Evolutionary conservation across 2,888 invertebrate species (phyloP).

Genomic region (Drosophila maculinotata): DNA sequence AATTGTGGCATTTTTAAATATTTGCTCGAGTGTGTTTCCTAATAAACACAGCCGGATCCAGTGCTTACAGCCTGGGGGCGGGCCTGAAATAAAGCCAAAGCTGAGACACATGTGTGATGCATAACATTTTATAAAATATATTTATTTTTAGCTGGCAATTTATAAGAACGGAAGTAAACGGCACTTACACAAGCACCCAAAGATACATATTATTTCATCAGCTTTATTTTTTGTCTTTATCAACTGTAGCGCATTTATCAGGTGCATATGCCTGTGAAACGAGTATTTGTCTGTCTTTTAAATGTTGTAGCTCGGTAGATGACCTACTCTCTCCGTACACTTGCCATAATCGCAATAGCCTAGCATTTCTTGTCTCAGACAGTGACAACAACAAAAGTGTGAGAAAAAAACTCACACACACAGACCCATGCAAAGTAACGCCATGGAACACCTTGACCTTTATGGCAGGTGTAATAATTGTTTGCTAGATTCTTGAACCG

Average conservation of each 20-base stretch:
- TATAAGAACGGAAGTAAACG: conserved; percentile 54
- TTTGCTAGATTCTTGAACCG: conserved; percentile 4
- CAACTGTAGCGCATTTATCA: conserved; percentile 27
- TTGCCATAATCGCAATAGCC: conserved; percentile 13
- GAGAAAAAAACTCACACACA: conserved; percentile 22
- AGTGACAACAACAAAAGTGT: conserved; percentile 4
- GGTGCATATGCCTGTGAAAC: conserved; percentile 10
- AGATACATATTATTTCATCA: not conserved
- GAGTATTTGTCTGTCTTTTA: conserved; percentile 10
- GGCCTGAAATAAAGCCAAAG: conserved; percentile 26
- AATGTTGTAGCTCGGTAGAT: conserved; percentile 25
- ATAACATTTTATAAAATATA: conserved; percentile 5
- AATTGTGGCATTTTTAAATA: conserved; percentile 64
- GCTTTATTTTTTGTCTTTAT: no score
- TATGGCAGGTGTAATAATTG: conserved; percentile 40
- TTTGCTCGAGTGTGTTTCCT: conserved; percentile 52
- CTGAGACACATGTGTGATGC: conserved; percentile 26
- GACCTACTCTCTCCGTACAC: conserved; percentile 45
- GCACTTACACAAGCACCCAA: not conserved
- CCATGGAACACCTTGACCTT: conserved; percentile 52
- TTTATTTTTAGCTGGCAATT: conserved; percentile 54
- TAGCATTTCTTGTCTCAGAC: conserved; percentile 10
- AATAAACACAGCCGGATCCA: conserved; percentile 46
- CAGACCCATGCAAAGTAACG: conserved; percentile 2
- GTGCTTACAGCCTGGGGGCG: conserved; percentile 19